phyloP scores from a whole-genome alignment of 2,797 vertebrate species.

The Melanogrammus aeglefinus region DNA sequence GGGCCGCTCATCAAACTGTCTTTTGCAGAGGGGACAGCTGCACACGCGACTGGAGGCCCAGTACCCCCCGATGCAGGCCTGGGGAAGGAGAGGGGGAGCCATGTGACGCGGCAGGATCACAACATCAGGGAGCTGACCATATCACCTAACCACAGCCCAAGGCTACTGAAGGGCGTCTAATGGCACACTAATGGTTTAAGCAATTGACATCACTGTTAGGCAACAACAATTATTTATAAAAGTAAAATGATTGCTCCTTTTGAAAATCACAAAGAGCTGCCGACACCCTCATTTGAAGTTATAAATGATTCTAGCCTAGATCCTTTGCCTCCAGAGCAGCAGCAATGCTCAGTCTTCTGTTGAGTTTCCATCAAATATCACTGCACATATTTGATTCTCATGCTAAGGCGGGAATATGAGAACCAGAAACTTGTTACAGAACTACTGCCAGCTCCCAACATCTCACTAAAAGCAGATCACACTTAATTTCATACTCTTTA shows the following conservation, averaged over 20 bases:
- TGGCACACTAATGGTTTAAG: neutral
- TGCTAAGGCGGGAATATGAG: neutral
- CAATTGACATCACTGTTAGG: neutral
- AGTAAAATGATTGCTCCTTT: too few species aligned
- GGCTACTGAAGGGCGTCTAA: neutral
- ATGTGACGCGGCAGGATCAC: neutral
- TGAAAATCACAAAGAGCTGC: neutral
- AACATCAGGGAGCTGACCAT: neutral
- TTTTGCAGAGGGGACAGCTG: constrained; percentile 85
- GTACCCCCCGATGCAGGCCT: constrained; percentile 79
- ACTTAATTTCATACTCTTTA: neutral
- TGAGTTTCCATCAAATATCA: neutral
- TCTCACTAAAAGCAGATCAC: neutral
- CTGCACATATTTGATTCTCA: neutral
- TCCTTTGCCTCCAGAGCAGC: neutral
- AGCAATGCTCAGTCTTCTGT: neutral
- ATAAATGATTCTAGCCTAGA: neutral
- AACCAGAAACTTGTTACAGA: neutral
- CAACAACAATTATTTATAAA: neutral
- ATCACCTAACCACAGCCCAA: neutral
- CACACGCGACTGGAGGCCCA: constrained; percentile 76
- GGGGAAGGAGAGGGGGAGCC: neutral
- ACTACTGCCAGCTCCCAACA: neutral
- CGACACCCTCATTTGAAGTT: neutral
- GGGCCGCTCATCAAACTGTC: constrained; percentile 73